These are phyloP conservation scores for Mirza zaza DNA, from an alignment of 2,113 vertebrate genomes.

Conservation along the genomic window DNA sequence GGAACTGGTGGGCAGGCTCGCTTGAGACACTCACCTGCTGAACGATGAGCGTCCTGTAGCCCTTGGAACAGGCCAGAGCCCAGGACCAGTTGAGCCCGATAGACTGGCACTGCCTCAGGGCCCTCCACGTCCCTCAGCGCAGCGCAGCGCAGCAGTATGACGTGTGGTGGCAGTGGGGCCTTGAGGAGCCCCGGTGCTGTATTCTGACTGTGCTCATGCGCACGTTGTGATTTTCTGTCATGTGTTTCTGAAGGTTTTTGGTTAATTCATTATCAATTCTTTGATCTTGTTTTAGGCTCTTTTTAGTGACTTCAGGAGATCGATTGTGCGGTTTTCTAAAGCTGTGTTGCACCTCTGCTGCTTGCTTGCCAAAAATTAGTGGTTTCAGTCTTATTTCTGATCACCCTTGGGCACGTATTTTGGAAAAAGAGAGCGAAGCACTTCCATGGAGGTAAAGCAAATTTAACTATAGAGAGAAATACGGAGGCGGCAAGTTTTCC, in stretches of 20 bases:
- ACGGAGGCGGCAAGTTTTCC: background rate
- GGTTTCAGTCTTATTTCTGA: background rate
- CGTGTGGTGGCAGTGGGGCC: fast-evolving
- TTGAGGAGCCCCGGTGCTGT: background rate
- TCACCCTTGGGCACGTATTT: background rate
- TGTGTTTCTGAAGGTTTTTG: background rate
- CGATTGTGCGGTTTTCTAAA: background rate
- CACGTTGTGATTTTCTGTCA: background rate
- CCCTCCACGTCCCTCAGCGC: background rate
- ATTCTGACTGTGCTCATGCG: fast-evolving
- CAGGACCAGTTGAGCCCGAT: fast-evolving
- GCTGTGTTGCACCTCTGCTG: background rate
- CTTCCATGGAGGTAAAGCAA: background rate
- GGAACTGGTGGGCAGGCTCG: background rate
- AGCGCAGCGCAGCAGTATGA: fast-evolving
- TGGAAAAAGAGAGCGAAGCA: background rate
- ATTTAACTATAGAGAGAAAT: background rate
- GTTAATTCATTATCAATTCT: background rate
- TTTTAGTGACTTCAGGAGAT: background rate
- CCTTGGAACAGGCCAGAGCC: no score
- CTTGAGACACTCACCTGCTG: no score
- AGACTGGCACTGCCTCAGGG: no score
- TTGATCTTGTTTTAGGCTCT: background rate
- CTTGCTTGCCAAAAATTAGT: background rate
- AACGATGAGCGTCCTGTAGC: background rate